Base-by-base conservation (phyloP, 30 jellyfish, hydroid and myxozoan species). In the Cassiopea xamachana region DNA sequence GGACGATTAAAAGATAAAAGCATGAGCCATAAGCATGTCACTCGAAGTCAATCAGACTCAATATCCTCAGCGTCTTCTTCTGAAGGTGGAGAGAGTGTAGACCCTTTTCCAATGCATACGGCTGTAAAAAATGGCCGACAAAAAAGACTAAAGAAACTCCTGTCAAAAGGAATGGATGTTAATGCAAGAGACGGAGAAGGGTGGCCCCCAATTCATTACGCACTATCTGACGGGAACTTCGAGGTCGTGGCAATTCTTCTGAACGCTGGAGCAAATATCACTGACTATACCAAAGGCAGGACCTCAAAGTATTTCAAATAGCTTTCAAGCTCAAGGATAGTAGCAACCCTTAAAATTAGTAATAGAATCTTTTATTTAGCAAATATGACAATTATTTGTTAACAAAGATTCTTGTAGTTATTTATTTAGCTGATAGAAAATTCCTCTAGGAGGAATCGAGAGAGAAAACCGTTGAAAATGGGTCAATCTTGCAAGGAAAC, bases 121-220 rank as follows among this genome's bases (percentile, higher is more conserved):
- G 92, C 93, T 2, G 98, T 95, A 39, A 86, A 82, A 77, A 59
- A 58, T n/a, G 98, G 98, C 43, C 60, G 70, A 46, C 69, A 73
- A 60, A 85, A 80, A 73, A 81, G 75, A 48, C 79, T 92, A 72
- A 86, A 81, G 46, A 75, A 77, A 74, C 67, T 68, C 1, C 64
- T 92, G 13, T 64, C 89, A 55, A 62, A 69, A 6, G 95, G 97
- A 62, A 83, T 79, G 83, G 86, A 87, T 69, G 95, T 92, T n/a
- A 92, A 92, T 75, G 90, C 87, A 14, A 1, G 87, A 39, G 98
- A 92, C 60, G 96, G 88, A 1, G 83, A 87, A 1, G 94, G 95
- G 19, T 92, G 98, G 98, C 98, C 98, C 7, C 98, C 98, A n/a
- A 83, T 92, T 61, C 98, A 92, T 59, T 86, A 92, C 46, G 98